Conservation (phyloP, 92 coral and sea anemone species). For the Anthopleura xanthogrammica region DNA sequence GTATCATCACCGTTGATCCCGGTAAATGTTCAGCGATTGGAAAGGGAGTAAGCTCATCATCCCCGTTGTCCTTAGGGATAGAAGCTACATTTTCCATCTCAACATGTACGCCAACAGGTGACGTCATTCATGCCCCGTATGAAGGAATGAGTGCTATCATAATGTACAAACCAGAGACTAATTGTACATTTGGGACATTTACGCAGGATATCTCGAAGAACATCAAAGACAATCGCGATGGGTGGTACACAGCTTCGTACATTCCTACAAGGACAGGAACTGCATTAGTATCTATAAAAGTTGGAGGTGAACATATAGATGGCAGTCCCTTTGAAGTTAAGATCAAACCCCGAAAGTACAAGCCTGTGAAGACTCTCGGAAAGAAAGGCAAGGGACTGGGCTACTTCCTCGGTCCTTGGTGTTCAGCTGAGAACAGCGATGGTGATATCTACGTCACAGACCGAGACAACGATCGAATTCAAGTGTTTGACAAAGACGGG, state of each 20-base stretch:
- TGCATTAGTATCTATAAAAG: conserved; percentile 10
- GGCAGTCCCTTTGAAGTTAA: conserved; percentile 27
- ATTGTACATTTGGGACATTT: neutral
- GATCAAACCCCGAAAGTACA: conserved; percentile 16
- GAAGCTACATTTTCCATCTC: conserved; percentile 18
- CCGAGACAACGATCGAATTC: conserved; percentile 30
- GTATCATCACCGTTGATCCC: conserved; percentile 23
- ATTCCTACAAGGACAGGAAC: conserved; percentile 11
- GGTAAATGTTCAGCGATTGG: conserved; percentile 16
- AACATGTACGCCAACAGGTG: conserved; percentile 11
- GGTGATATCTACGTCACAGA: conserved; percentile 37
- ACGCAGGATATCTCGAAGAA: conserved; percentile 15
- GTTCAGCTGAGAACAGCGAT: conserved; percentile 37
- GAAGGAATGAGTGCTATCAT: conserved; percentile 8
- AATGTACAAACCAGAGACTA: conserved; percentile 10
- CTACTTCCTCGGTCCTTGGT: conserved; percentile 35
- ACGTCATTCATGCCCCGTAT: conserved; percentile 27
- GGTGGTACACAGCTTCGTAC: conserved; percentile 25
- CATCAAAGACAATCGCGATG: conserved; percentile 28
- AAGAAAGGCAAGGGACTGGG: conserved; percentile 30
- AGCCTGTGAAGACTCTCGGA: conserved; percentile 13
- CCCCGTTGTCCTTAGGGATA: conserved; percentile 12
- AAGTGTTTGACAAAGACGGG: conserved; percentile 20
- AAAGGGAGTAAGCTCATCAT: conserved; percentile 2
- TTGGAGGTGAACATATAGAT: conserved; percentile 22